Evolutionary conservation across 2,113 vertebrate species (phyloP), one percentile per base, ranked within the genome.

Genomic region (Hiodon tergisus): DNA sequence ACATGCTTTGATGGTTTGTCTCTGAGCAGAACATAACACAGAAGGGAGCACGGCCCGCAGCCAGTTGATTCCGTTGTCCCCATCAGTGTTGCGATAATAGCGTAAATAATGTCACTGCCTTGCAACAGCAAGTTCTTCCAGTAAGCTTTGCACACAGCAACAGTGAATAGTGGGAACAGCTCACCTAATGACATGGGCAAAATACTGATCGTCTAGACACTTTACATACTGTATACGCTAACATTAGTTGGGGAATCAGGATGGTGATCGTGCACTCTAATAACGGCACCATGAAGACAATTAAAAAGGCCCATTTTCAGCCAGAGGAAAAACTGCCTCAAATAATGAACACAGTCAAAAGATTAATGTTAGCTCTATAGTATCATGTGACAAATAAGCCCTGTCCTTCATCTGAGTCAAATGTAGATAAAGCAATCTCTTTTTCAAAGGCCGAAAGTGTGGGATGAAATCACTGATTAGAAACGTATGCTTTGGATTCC

Each of bases 301-400:
- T 62, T 50, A 11, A 71, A 63, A 50, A 57, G 70, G 68, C 71
- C 75, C 75, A 31, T 76, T 76, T 76, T 47, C 52, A 62, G 68
- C n/a, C 17, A 4, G 52, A 54, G 46, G 71, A 68, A 63, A 71
- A 76, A 69, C 47, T 76, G 75, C 68, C 68, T 55, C 55, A 53
- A 71, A 61, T 71, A 69, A 70, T 71, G 68, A 9, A 63, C 68
- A 59, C 46, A 48, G 70, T 70, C 17, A 47, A 46, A 58, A 70
- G 58, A 70, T 76, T 68, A 46, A 16, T 63, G 46, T 48, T 70
- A 68, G 31, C 67, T 65, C 71, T 69, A 61, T 47, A 53, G 11
- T 46, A 13, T 54, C 17, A 6, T 47, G 47, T 31, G 9, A 16
- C 55, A 31, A 31, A 31, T 31, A 31, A 31, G 31, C 31, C 31